These are phyloP conservation scores for Malthinus seriepunctatus DNA, from an alignment of 2,888 invertebrate species.

Conservation along the genomic window DNA sequence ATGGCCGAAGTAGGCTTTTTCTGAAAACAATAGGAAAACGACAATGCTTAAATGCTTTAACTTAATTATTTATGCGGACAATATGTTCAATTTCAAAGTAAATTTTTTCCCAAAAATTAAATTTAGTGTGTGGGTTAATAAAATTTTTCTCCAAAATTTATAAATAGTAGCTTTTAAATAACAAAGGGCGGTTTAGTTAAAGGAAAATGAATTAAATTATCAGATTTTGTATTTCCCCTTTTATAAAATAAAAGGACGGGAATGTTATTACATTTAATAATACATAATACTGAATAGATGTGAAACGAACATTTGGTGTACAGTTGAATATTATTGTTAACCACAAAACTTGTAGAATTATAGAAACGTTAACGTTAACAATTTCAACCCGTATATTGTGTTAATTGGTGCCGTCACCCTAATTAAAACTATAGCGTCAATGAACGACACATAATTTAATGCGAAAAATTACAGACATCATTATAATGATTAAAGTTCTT, in stretches of 20 bases:
- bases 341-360: not conserved
- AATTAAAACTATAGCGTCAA: constrained; percentile 33
- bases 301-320: constrained; percentile 2
- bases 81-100: too few relatives aligned
- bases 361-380: constrained; percentile 4
- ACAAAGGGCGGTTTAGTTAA: constrained; percentile 5
- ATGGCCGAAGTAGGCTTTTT: too few relatives aligned
- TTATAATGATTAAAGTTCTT: constrained; percentile 22
- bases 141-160: constrained; percentile 9
- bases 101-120: too few relatives aligned
- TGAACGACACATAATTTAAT: constrained; percentile 15
- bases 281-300: not conserved
- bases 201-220: constrained; percentile 12
- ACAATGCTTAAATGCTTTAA: too few relatives aligned
- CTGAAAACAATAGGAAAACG: too few relatives aligned
- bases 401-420: constrained; percentile 31
- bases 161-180: constrained; percentile 7
- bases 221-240: constrained; percentile 10
- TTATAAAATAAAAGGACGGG: constrained; percentile 1
- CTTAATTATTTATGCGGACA: too few relatives aligned
- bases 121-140: not conserved
- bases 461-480: constrained; percentile 12
- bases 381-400: constrained; percentile 17
- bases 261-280: not conserved
- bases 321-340: constrained; percentile 14